Evolutionary conservation across 2,888 invertebrate species (phyloP).

Genomic region (Carabus problematicus): DNA sequence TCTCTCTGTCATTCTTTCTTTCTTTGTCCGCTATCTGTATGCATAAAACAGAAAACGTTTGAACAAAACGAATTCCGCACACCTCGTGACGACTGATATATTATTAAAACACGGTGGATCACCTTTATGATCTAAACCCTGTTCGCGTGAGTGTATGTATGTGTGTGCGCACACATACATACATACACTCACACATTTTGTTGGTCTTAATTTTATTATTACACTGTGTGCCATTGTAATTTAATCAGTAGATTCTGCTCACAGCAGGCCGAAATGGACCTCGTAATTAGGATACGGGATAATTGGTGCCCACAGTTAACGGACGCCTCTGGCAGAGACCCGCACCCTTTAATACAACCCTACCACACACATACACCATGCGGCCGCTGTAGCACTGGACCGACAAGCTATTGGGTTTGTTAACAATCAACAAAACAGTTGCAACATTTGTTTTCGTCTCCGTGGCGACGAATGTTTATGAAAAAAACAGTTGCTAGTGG

Average conservation of each 20-base stretch:
- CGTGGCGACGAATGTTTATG: too few species aligned
- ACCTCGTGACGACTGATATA: background rate
- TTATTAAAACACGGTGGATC: background rate
- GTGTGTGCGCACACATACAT: background rate
- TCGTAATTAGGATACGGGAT: constrained; percentile 38
- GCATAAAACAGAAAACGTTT: too few species aligned
- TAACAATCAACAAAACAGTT: too few species aligned
- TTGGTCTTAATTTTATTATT: constrained; percentile 32
- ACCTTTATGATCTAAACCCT: background rate
- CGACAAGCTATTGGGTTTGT: too few species aligned
- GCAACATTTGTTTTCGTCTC: too few species aligned
- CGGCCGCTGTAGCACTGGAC: too few species aligned
- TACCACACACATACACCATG: too few species aligned
- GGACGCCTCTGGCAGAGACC: too few species aligned
- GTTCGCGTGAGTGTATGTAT: background rate
- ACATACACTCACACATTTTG: background rate
- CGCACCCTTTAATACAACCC: too few species aligned
- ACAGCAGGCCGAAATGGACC: constrained; percentile 22
- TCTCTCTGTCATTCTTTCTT: background rate
- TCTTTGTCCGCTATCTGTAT: background rate
- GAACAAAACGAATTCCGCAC: background rate
- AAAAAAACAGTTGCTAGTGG: too few species aligned
- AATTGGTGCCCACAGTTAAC: constrained; percentile 22
- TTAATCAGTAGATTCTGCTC: constrained; percentile 34
- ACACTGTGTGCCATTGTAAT: constrained; percentile 35